phyloP scores from a whole-genome alignment of 2,113 vertebrate species.

The Alosa alosa region DNA sequence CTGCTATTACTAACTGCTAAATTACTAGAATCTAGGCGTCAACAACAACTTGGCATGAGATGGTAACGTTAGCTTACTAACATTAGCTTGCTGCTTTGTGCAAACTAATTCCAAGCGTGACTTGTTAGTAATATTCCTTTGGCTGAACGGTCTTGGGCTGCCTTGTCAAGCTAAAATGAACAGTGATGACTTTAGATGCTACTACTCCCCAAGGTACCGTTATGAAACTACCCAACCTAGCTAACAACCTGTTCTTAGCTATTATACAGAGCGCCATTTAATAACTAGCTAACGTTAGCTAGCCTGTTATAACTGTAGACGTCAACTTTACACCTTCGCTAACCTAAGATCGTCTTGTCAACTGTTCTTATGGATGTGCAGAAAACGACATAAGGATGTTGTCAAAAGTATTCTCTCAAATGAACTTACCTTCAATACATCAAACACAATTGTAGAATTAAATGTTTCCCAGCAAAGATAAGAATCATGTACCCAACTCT shows the following conservation, averaged over 20 bases:
- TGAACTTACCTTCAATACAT: background rate
- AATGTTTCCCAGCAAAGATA: background rate
- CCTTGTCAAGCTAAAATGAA: background rate
- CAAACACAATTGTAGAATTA: background rate
- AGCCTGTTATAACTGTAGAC: background rate
- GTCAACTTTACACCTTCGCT: background rate
- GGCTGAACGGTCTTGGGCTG: background rate
- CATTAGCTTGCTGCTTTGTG: background rate
- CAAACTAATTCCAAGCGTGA: background rate
- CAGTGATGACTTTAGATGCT: background rate
- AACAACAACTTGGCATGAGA: no score
- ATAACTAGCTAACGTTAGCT: background rate
- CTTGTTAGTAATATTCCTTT: background rate
- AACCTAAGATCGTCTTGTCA: background rate
- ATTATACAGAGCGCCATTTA: background rate
- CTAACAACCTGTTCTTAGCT: background rate
- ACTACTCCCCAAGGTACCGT: background rate
- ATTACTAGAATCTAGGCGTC: no score
- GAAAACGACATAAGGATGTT: background rate
- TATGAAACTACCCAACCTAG: background rate
- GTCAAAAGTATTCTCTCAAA: background rate
- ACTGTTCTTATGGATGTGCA: background rate
- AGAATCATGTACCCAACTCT: constrained; percentile 22
- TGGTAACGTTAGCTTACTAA: background rate
- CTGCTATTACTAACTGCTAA: no score